These are phyloP conservation scores for Macrobrachium rosenbergii DNA, from an alignment of 1,140 invertebrate genomes.

Conservation along the genomic window DNA sequence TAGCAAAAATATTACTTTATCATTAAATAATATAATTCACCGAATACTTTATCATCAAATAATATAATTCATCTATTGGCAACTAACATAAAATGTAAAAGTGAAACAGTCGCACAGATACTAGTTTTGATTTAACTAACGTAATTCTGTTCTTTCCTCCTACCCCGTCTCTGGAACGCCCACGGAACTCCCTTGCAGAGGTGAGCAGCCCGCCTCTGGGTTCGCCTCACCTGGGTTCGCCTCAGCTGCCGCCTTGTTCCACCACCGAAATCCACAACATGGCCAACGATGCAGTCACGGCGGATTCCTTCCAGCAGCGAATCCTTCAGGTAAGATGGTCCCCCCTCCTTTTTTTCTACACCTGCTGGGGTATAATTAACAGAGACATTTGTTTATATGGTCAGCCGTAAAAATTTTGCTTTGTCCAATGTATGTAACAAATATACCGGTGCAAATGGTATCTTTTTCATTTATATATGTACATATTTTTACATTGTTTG, in stretches of 20 bases:
- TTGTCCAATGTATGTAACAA: no score
- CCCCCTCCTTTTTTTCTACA: background rate
- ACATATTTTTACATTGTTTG: background rate
- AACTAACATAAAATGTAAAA: no score
- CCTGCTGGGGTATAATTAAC: background rate
- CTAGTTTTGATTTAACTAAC: no score
- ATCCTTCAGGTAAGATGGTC: constrained; percentile 72
- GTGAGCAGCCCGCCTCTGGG: constrained; percentile 37
- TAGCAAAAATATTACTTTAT: no score
- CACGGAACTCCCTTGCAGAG: constrained; percentile 4
- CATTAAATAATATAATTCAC: no score
- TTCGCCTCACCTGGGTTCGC: constrained; percentile 25
- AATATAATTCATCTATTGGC: no score
- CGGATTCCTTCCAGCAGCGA: constrained; percentile 73
- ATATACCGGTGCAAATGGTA: background rate
- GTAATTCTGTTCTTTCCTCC: no score
- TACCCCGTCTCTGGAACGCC: no score
- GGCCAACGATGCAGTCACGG: constrained; percentile 67
- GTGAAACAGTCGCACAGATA: no score
- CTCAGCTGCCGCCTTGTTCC: constrained; percentile 41
- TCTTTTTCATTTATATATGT: background rate
- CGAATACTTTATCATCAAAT: no score
- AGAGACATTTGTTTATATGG: background rate
- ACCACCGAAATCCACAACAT: constrained; percentile 70
- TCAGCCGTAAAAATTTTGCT: no score